Conservation (phyloP, 2,888 invertebrate species). For the Nephrotoma flavescens region DNA sequence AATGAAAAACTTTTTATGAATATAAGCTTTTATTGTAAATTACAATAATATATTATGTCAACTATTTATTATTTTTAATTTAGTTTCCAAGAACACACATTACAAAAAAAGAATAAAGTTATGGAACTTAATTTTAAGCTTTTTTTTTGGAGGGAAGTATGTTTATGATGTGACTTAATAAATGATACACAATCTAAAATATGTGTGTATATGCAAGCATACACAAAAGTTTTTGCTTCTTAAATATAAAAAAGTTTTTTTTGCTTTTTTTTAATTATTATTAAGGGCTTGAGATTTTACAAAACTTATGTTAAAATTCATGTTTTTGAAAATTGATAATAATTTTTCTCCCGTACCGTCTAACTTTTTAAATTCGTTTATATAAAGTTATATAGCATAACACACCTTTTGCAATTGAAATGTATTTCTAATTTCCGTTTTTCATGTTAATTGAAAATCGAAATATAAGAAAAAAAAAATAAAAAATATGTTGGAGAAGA, state of each 20-base stretch:
- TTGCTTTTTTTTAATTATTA: background rate
- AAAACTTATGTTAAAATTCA: background rate
- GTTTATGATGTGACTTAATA: background rate
- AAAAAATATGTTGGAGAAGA: background rate
- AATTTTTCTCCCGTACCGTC: background rate
- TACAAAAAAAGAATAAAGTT: background rate
- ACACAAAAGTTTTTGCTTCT: background rate
- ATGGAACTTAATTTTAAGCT: background rate
- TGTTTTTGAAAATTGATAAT: background rate
- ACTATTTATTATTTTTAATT: background rate
- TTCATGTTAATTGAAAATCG: background rate
- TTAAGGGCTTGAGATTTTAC: background rate
- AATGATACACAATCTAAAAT: background rate
- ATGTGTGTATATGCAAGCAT: background rate
- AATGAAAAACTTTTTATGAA: background rate
- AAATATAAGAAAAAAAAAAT: background rate
- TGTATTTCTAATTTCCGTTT: background rate
- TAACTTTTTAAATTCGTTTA: background rate
- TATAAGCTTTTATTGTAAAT: background rate
- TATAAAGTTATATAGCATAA: background rate
- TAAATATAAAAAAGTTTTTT: background rate
- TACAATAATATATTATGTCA: background rate
- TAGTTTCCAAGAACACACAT: background rate
- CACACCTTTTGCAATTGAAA: background rate
- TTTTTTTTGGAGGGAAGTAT: background rate